Evolutionary conservation across 2,888 invertebrate species (phyloP).

Genomic region (Ommatoiulus sabulosus): DNA sequence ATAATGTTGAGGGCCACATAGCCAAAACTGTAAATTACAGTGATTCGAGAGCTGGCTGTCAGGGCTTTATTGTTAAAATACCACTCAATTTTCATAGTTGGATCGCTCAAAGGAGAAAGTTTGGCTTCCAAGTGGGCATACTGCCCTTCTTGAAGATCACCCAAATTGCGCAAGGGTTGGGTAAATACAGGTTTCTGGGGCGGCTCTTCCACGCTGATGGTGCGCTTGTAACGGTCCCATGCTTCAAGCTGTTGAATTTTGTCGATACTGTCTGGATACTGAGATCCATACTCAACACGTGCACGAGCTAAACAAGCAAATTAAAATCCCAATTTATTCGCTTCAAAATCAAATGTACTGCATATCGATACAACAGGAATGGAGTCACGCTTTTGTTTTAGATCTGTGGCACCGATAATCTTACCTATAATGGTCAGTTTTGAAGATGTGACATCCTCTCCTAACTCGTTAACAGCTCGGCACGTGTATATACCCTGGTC

Average conservation of each 20-base stretch:
- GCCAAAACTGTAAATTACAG: slow-evolving; percentile 98
- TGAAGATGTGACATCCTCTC: slow-evolving; percentile 80
- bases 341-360: neutral
- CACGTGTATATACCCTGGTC: slow-evolving; percentile 94
- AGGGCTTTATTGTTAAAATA: slow-evolving; percentile 83
- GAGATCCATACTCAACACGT: slow-evolving; percentile 86
- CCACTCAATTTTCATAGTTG: slow-evolving; percentile 95
- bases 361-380: neutral
- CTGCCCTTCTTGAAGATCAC: slow-evolving; percentile 88
- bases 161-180: slow-evolving; percentile 85
- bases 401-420: neutral
- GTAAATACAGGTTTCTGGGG: slow-evolving; percentile 88
- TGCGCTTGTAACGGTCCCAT: slow-evolving; percentile 78
- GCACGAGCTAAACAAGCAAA: slow-evolving; percentile 73
- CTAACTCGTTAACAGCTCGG: slow-evolving; percentile 86
- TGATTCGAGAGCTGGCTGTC: slow-evolving; percentile 96
- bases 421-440: slow-evolving; percentile 52
- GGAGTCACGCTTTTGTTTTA: neutral
- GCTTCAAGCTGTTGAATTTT: slow-evolving; percentile 92
- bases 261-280: slow-evolving; percentile 91
- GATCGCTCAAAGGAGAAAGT: slow-evolving; percentile 90
- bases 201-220: slow-evolving; percentile 78
- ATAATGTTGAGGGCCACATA: slow-evolving; percentile 98
- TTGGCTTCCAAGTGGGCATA: slow-evolving; percentile 95
- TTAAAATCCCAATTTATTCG: neutral